Evolutionary conservation across 2,888 invertebrate genomes (phyloP).

Genomic region (Drosophila phalerata): DNA sequence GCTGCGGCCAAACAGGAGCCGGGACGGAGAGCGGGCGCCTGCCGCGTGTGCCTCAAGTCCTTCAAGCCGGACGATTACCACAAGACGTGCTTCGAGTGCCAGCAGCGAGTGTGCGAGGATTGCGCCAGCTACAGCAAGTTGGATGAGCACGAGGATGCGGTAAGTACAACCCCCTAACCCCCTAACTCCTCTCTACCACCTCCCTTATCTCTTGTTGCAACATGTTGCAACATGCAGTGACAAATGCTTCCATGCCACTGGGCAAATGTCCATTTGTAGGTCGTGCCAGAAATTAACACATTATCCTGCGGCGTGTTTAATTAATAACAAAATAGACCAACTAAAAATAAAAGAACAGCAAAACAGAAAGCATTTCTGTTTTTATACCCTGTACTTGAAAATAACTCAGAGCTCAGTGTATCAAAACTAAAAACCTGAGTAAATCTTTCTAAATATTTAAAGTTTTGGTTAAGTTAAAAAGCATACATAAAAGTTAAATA

Average conservation of each 20-base stretch:
- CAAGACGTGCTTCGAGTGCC: constrained; percentile 95
- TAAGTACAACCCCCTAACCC: constrained; percentile 84
- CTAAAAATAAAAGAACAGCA: background rate
- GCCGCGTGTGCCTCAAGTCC: constrained; percentile 94
- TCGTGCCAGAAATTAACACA: constrained; percentile 57
- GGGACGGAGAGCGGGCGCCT: constrained; percentile 91
- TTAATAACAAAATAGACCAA: constrained; percentile 60
- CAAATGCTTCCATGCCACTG: constrained; percentile 62
- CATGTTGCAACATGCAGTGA: constrained; percentile 20
- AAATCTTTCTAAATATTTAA: too few relatives aligned
- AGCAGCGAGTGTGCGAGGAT: constrained; percentile 96
- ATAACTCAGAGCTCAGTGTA: too few relatives aligned
- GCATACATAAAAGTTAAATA: too few relatives aligned
- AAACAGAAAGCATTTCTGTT: too few relatives aligned
- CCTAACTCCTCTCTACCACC: background rate
- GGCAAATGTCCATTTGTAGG: constrained; percentile 58
- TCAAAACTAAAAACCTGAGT: too few relatives aligned
- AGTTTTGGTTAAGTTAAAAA: too few relatives aligned
- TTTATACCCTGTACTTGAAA: too few relatives aligned
- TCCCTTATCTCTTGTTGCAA: background rate
- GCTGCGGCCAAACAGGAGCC: constrained; percentile 87
- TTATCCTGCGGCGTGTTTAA: constrained; percentile 59
- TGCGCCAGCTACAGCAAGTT: constrained; percentile 96
- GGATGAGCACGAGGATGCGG: constrained; percentile 93
- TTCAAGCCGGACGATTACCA: constrained; percentile 95